These are phyloP conservation scores for Serilophus lunatus DNA, from an alignment of 2,113 vertebrate species.

Conservation along the genomic window DNA sequence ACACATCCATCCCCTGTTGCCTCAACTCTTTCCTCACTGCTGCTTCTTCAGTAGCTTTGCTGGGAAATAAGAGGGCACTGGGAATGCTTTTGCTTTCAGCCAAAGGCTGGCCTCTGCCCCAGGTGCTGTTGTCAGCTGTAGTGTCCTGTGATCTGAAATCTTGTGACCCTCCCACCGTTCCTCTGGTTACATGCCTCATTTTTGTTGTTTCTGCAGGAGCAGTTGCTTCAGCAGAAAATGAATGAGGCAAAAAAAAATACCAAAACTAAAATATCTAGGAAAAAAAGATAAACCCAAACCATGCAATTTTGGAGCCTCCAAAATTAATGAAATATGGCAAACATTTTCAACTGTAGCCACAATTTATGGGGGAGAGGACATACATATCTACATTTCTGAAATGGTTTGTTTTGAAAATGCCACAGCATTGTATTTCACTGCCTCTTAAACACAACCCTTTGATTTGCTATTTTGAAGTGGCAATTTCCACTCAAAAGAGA, in stretches of 20 bases:
- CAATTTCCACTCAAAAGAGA: constrained; percentile 6
- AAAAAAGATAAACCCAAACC: background rate
- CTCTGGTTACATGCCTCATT: background rate
- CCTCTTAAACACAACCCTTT: background rate
- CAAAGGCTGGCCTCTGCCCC: background rate
- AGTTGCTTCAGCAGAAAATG: background rate
- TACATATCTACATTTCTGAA: background rate
- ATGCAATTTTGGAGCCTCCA: background rate
- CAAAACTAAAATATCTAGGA: background rate
- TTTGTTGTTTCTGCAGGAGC: background rate
- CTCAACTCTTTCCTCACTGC: background rate
- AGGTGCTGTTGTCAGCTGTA: background rate
- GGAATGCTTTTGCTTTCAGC: background rate
- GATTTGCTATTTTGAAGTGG: constrained; percentile 26
- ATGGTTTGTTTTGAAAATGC: background rate
- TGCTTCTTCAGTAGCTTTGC: background rate
- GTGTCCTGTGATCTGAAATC: background rate
- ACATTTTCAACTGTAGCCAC: background rate
- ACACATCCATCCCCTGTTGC: background rate
- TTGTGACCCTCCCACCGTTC: background rate
- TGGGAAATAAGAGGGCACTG: background rate
- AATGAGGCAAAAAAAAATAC: background rate
- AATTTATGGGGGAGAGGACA: background rate
- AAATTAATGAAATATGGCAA: background rate
- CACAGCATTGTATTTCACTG: background rate